Evolutionary conservation across 2,888 invertebrate species (phyloP).

Genomic region (Tipula vernalis): DNA sequence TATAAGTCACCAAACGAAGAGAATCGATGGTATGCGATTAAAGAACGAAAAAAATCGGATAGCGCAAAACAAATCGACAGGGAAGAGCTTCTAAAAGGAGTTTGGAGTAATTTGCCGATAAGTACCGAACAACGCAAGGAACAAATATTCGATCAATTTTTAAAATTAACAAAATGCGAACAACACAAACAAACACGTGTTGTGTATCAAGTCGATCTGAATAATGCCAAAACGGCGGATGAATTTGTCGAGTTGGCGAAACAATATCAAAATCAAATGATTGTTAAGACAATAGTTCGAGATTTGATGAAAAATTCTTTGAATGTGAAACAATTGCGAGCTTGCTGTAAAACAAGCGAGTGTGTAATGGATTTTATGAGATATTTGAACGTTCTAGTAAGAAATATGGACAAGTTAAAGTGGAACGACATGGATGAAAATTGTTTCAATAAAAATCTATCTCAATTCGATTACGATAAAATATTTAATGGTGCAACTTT

Average conservation of each 20-base stretch:
- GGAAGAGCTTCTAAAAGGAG: background rate
- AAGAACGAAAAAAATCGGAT: constrained; percentile 15
- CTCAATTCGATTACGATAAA: constrained; percentile 21
- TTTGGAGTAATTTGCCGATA: constrained; percentile 8
- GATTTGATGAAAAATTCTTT: constrained; percentile 12
- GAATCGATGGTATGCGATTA: constrained; percentile 23
- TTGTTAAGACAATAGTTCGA: constrained; percentile 12
- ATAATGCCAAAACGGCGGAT: constrained; percentile 11
- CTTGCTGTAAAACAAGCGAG: constrained; percentile 8
- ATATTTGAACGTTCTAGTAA: background rate
- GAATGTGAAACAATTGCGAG: background rate
- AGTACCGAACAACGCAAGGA: background rate
- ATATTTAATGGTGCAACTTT: constrained; percentile 19
- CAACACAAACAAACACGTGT: background rate
- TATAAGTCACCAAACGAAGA: constrained; percentile 18
- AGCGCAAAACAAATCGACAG: background rate
- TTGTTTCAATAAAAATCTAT: constrained; percentile 15
- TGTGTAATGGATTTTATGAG: constrained; percentile 6
- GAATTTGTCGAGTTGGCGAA: constrained; percentile 9
- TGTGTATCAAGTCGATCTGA: constrained; percentile 12
- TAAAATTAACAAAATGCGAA: background rate
- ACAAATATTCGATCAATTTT: background rate
- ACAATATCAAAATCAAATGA: constrained; percentile 12
- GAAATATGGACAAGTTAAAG: background rate
- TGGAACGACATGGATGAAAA: background rate